phyloP scores from a whole-genome alignment of 2,113 vertebrate species.

The Barnardius zonarius region DNA sequence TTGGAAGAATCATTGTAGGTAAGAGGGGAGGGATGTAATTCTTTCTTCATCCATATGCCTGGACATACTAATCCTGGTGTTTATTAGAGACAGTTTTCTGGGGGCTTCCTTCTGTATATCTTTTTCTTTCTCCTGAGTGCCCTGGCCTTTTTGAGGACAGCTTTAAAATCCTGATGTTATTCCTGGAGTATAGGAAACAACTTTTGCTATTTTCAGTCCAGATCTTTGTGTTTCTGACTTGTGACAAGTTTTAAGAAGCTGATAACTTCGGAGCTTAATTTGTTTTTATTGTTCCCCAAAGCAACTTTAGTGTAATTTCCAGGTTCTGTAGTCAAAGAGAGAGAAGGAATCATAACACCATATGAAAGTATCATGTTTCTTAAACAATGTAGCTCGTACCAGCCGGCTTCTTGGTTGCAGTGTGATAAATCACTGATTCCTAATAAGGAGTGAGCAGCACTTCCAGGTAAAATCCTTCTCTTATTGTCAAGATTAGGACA shows the following conservation, averaged over 20 bases:
- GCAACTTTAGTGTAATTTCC: background rate
- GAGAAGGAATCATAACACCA: background rate
- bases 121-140: background rate
- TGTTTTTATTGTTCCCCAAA: background rate
- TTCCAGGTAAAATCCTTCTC: background rate
- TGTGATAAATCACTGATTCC: conserved; percentile 27
- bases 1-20: background rate
- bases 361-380: background rate
- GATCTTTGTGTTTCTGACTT: background rate
- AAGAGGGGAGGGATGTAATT: background rate
- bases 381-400: background rate
- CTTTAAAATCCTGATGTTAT: background rate
- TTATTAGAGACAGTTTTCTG: background rate
- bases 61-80: background rate
- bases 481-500: background rate
- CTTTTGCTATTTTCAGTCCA: background rate
- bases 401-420: background rate
- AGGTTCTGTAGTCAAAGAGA: background rate
- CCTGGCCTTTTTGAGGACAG: background rate
- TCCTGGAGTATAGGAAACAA: background rate
- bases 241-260: background rate
- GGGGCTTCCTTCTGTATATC: background rate
- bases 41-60: background rate
- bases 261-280: background rate
- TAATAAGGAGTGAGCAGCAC: background rate